A percentile compares a stretch with the other conserved stretches of the same genome.
Conservation (phyloP, 2,888 invertebrate genomes). For the Keiferia lycopersicella region DNA sequence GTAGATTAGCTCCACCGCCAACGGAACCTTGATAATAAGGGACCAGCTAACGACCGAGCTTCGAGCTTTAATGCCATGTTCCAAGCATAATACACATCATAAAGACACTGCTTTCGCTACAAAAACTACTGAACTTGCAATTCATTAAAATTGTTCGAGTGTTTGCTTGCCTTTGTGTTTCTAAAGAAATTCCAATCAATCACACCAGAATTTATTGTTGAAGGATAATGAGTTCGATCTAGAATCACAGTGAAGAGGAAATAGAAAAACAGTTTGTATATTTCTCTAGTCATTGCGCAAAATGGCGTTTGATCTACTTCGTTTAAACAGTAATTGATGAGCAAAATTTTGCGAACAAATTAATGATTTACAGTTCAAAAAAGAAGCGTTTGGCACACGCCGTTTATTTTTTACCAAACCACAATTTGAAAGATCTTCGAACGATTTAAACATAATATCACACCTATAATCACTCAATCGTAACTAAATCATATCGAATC, state of each 20-base stretch:
- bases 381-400: neutral
- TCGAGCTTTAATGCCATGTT: slow-evolving; percentile 23
- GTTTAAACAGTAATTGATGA: neutral
- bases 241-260: neutral
- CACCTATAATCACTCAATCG: slow-evolving; percentile 17
- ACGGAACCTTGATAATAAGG: slow-evolving; percentile 28
- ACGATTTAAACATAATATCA: neutral
- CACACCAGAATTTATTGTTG: neutral
- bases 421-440: neutral
- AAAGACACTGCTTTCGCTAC: slow-evolving; percentile 13
- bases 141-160: slow-evolving; percentile 11
- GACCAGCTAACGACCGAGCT: slow-evolving; percentile 23
- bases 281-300: neutral
- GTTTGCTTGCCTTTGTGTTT: neutral
- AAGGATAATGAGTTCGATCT: slow-evolving; percentile 2
- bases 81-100: slow-evolving; percentile 14
- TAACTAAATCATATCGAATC: slow-evolving; percentile 33
- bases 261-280: neutral
- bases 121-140: slow-evolving; percentile 19
- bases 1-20: slow-evolving; percentile 24
- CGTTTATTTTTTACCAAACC: neutral
- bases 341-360: neutral
- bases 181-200: neutral
- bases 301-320: neutral
- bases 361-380: neutral